Evolutionary conservation across 2,888 invertebrate species (phyloP).

Genomic region (Pegoplata infirma): DNA sequence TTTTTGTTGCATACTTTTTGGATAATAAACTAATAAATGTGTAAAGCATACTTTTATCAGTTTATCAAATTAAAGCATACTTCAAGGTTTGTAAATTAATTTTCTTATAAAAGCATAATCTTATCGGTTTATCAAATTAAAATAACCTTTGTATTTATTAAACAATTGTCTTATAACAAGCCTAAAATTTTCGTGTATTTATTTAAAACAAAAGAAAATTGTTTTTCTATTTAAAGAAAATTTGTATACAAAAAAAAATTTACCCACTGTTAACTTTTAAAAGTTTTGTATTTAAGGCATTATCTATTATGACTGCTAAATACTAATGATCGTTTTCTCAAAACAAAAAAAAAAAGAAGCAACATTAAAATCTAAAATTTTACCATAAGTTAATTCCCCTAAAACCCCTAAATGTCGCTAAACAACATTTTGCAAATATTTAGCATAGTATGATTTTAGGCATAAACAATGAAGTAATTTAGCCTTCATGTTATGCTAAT

Average conservation of each 20-base stretch:
- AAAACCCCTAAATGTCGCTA: background rate
- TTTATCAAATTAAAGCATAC: too few relatives aligned
- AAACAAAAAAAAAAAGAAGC: too few relatives aligned
- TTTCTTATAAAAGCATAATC: too few relatives aligned
- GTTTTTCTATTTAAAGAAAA: background rate
- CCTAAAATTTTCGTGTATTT: too few relatives aligned
- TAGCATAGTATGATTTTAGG: background rate
- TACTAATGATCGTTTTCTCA: background rate
- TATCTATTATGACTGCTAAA: background rate
- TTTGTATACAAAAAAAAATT: background rate
- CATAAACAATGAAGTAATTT: constrained; percentile 14
- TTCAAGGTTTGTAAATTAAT: too few relatives aligned
- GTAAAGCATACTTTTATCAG: background rate
- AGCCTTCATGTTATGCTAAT: background rate
- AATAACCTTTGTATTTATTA: background rate
- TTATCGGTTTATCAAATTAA: too few relatives aligned
- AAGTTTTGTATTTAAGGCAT: background rate
- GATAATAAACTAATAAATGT: too few relatives aligned
- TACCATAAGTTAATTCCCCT: background rate
- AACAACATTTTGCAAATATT: background rate
- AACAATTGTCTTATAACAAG: background rate
- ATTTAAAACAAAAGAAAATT: background rate
- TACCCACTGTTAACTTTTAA: background rate
- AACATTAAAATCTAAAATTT: background rate
- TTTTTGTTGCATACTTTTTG: too few relatives aligned